Evolutionary conservation across 1,140 invertebrate species (phyloP), one percentile per base, ranked within the genome.

Genomic region (Acyrthosiphon pisum): DNA sequence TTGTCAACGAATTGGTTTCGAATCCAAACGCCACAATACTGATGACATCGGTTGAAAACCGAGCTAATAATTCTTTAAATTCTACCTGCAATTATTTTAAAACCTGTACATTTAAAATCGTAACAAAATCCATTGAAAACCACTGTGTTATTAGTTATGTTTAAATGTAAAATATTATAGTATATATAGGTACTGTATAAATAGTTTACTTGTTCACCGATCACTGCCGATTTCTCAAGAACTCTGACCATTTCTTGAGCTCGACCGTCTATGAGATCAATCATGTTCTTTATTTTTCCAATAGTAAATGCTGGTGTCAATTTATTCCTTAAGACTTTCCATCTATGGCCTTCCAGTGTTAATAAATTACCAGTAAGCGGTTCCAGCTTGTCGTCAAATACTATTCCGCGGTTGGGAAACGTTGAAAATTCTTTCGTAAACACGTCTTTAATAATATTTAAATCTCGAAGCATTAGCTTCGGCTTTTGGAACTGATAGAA

Each of bases 321-420:
- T 93, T 95, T 95, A 41, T 93, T 93, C 84, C 95, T 56, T 14
- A 91, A 56, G 6, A 87, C 50, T 88, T 93, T 94, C 93, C 93
- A 94, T 89, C 84, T 56, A 37, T 95, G 94, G 0, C 95, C 95
- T 84, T 94, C 94, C 23, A 96, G 93, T 8, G 95, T 95, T 93
- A 96, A 95, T 48, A 97, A 94, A 94, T 96, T 96, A 9, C 95
- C 95, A 37, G 95, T 95, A 0, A 97, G 89, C 8, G 95, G 95
- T 94, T 97, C 96, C 2, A 95, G 95, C 93, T 96, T 94, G 93
- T 95, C 95, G 89, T 96, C 95, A 18, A 94, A 90, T 26, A 84
- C 46, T 50, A 95, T 50, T 7, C 95, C 95, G 41, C 95, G 94
- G 93, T 96, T 94, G 30, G 95, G 93, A 53, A 96, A 96, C 41